Conservation (phyloP, 1,140 invertebrate genomes). For the Rhyzopertha dominica region DNA sequence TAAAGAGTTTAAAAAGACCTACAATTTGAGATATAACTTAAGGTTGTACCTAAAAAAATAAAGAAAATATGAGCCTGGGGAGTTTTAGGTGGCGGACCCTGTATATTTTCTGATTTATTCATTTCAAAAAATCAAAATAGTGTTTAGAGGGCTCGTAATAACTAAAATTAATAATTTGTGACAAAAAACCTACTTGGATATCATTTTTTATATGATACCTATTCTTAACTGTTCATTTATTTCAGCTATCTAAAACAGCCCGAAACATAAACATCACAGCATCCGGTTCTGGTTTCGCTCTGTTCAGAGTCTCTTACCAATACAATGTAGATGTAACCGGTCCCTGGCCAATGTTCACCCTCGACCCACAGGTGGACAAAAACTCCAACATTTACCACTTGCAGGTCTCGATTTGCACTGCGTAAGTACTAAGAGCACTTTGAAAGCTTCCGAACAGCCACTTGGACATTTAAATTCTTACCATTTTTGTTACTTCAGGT, state of each 20-base stretch:
- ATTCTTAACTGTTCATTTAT: too few relatives aligned
- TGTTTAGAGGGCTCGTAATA: too few relatives aligned
- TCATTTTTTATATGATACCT: background rate
- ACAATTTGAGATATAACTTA: too few relatives aligned
- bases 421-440: constrained; percentile 51
- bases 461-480: background rate
- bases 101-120: too few relatives aligned
- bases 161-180: too few relatives aligned
- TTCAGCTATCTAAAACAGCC: constrained; percentile 32
- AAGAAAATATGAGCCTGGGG: too few relatives aligned
- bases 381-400: constrained; percentile 78
- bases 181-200: background rate
- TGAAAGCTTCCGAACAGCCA: too few relatives aligned
- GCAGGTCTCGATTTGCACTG: constrained; percentile 80
- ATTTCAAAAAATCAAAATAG: too few relatives aligned
- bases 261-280: constrained; percentile 51
- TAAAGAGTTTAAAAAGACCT: too few relatives aligned
- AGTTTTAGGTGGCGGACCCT: too few relatives aligned
- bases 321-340: constrained; percentile 88
- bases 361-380: constrained; percentile 84
- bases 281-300: constrained; percentile 73
- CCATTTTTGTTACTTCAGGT: constrained; percentile 43
- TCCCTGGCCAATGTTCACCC: constrained; percentile 80
- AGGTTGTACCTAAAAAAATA: too few relatives aligned
- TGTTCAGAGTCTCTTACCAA: constrained; percentile 76